Base-by-base conservation (phyloP, 1,140 invertebrate species). In the Pseudachorutes palmiensis region DNA sequence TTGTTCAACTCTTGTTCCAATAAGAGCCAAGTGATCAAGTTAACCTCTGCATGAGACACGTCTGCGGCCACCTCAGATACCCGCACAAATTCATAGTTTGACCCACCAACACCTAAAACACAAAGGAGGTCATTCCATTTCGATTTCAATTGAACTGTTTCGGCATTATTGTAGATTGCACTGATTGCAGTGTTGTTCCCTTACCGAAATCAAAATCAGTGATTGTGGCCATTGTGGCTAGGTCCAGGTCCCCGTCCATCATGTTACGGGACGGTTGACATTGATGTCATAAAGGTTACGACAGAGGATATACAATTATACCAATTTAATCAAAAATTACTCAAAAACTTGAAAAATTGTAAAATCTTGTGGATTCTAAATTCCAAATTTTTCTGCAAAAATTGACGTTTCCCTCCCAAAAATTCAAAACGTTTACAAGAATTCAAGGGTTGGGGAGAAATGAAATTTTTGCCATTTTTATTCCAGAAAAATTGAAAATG, bases 141-240 rank as follows among this genome's bases (percentile, higher is more conserved):
- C 16, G 24, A 28, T 22, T 14, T 5, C 3, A 51, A 32, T 51
- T 3, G 3, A 64, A 57, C 24, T 24, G n/a, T 63, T 32, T 32
- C 29, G 26, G 12, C 29, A 19, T 36, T 12, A 61, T 30, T 61
- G 5, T 9, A 2, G 30, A 14, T 28, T 26, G 9, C 59, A 31
- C 5, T n/a, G 12, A 36, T 26, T 41, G 22, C 32, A 62, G 14
- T 62, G 16, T 26, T 28, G 41, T 41, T n/a, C 5, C 22, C 26
- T 60, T 71, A 71, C 70, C 70, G 24, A 71, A 66, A 67, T 71
- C 70, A 64, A 71, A 71, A 26, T 71, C 70, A 48, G 61, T 71
- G 32, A 71, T 65, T 41, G 64, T 63, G 33, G 64, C 41, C 36
- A 45, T 12, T 12, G 9, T 45, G n/a, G n/a, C n/a, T 19, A 45